phyloP scores from a whole-genome alignment of 92 coral and sea anemone species.

The Heliopora coerulea region DNA sequence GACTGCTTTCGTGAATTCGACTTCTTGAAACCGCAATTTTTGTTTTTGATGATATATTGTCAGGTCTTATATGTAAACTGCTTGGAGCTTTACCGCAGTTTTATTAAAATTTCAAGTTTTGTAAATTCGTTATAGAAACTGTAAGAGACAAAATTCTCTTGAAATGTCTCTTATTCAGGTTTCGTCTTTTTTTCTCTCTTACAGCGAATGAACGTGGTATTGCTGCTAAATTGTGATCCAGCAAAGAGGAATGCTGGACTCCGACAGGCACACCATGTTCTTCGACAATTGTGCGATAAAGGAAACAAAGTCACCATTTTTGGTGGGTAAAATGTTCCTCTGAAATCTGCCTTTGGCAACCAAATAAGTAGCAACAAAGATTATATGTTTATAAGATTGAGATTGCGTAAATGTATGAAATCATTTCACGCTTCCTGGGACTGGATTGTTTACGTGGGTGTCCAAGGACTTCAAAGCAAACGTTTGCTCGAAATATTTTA shows the following conservation, averaged over 20 bases:
- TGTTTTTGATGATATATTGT: too few relatives aligned
- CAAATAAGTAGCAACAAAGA: not conserved
- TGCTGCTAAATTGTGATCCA: conserved; percentile 85
- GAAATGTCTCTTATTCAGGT: not conserved
- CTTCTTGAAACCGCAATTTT: too few relatives aligned
- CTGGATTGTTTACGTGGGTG: too few relatives aligned
- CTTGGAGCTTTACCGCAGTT: not conserved
- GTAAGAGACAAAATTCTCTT: not conserved
- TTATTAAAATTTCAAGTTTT: not conserved
- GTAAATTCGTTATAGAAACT: too few relatives aligned
- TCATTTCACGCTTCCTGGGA: too few relatives aligned
- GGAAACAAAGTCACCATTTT: conserved; percentile 90
- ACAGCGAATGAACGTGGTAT: conserved; percentile 85
- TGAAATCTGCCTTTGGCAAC: not conserved
- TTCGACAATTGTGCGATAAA: conserved; percentile 90
- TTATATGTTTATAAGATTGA: too few relatives aligned
- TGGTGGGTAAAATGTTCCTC: conserved; percentile 83
- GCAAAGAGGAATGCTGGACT: conserved; percentile 75
- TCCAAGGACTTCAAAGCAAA: too few relatives aligned
- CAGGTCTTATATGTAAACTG: not conserved
- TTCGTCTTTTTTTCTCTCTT: not conserved
- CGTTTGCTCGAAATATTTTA: too few relatives aligned
- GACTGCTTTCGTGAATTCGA: too few relatives aligned
- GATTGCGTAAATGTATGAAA: too few relatives aligned
- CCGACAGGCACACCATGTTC: conserved; percentile 84